Evolutionary conservation across 1,140 invertebrate genomes (phyloP).

Genomic region (Drosophila pectinifera): DNA sequence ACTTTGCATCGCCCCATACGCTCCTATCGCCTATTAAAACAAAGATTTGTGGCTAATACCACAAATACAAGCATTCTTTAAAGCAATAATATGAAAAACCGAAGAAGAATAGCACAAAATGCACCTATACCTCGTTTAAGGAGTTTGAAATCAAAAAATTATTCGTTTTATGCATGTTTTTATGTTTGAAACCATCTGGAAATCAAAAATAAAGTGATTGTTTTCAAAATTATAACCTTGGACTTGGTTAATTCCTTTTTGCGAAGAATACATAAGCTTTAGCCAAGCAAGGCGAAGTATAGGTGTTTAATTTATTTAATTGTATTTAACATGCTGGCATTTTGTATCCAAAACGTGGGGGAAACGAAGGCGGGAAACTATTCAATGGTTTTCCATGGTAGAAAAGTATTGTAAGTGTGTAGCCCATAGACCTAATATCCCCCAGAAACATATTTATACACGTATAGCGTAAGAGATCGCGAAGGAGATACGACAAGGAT

Average conservation of each 20-base stretch:
- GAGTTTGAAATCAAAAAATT: conserved; percentile 33
- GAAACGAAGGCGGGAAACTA: conserved; percentile 49
- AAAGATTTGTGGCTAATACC: conserved; percentile 14
- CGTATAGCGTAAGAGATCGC: conserved; percentile 40
- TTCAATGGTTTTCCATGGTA: conserved; percentile 66
- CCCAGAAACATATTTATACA: conserved; percentile 48
- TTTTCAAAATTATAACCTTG: conserved; percentile 27
- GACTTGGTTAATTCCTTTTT: conserved; percentile 23
- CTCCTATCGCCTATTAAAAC: neutral
- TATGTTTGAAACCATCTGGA: conserved; percentile 31
- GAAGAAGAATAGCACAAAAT: conserved; percentile 62
- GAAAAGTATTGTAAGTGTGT: conserved; percentile 46
- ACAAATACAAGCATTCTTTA: conserved; percentile 36
- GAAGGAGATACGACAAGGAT: conserved; percentile 35
- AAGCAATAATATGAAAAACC: conserved; percentile 54
- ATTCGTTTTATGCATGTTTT: conserved; percentile 21
- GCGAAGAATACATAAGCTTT: conserved; percentile 3
- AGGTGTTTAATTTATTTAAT: conserved; percentile 37
- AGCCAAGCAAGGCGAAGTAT: conserved; percentile 34
- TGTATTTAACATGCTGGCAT: conserved; percentile 35
- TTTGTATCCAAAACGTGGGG: conserved; percentile 15
- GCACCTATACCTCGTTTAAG: conserved; percentile 40
- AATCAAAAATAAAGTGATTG: conserved; percentile 43
- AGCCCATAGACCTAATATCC: conserved; percentile 29
- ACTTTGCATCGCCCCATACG: conserved; percentile 17